phyloP scores from a whole-genome alignment of 2,888 invertebrate species.

The Acanthococcus lagerstroemiae region DNA sequence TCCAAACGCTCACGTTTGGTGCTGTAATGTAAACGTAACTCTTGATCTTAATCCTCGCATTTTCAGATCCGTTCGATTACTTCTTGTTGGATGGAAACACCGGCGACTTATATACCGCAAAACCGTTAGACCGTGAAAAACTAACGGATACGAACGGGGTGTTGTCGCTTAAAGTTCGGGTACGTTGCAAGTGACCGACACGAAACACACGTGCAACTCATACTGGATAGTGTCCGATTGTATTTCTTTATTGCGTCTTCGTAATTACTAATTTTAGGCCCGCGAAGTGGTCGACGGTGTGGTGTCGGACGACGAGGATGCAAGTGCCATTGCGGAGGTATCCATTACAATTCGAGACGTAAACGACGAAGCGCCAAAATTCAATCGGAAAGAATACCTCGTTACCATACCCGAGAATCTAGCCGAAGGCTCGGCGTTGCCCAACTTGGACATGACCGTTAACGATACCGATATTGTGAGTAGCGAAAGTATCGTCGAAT shows the following conservation, averaged over 20 bases:
- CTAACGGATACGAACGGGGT: slow-evolving; percentile 68
- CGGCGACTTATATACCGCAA: slow-evolving; percentile 73
- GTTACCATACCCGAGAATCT: slow-evolving; percentile 75
- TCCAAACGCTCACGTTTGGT: too few species aligned
- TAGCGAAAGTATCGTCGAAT: slow-evolving; percentile 32
- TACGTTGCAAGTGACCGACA: slow-evolving; percentile 41
- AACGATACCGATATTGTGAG: slow-evolving; percentile 75
- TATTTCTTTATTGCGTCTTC: neutral
- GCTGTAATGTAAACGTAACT: neutral
- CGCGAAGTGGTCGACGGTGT: slow-evolving; percentile 65
- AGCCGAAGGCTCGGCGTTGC: slow-evolving; percentile 67
- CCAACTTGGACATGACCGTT: slow-evolving; percentile 73
- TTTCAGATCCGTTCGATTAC: slow-evolving; percentile 74
- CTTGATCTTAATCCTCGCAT: slow-evolving; percentile 16
- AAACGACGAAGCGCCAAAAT: slow-evolving; percentile 77
- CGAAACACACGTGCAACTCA: too few species aligned
- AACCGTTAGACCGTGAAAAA: slow-evolving; percentile 74
- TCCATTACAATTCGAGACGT: slow-evolving; percentile 78
- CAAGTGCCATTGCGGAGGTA: slow-evolving; percentile 60
- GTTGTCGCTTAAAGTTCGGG: slow-evolving; percentile 62
- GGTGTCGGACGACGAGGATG: slow-evolving; percentile 56
- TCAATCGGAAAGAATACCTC: slow-evolving; percentile 69
- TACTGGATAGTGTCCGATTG: neutral
- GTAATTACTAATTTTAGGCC: slow-evolving; percentile 47
- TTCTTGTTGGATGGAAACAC: slow-evolving; percentile 67